Evolutionary conservation across 2,113 vertebrate species (phyloP).

Genomic region (Xiphophorus hellerii): DNA sequence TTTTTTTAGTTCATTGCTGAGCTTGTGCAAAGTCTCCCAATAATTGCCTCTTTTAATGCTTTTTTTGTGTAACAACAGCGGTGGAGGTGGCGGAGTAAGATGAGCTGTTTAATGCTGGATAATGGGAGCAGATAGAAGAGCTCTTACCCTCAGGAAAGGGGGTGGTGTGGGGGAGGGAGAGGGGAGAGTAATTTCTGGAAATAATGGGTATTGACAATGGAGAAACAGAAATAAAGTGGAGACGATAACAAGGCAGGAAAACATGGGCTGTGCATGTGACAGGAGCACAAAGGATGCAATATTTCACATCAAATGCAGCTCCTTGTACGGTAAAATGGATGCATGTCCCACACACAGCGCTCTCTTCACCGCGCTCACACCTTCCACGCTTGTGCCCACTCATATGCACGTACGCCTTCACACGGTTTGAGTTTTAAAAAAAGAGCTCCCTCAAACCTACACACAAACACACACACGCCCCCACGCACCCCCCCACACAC

Average conservation of each 20-base stretch:
- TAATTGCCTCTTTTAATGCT: conserved; percentile 42
- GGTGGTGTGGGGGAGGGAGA: conserved; percentile 17
- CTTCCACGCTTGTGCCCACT: conserved; percentile 63
- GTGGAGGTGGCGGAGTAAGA: conserved; percentile 47
- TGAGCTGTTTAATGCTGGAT: conserved; percentile 27
- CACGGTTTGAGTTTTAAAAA: conserved; percentile 18
- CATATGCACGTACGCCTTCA: conserved; percentile 50
- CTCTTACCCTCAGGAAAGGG: conserved; percentile 8
- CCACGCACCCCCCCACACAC: conserved; percentile 13
- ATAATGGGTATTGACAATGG: conserved; percentile 27
- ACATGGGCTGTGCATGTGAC: conserved; percentile 59
- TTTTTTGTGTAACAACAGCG: conserved; percentile 43
- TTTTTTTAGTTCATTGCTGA: conserved; percentile 19
- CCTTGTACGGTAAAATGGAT: conserved; percentile 22
- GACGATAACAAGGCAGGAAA: conserved; percentile 13
- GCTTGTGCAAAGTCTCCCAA: conserved; percentile 28
- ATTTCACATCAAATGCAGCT: conserved; percentile 10
- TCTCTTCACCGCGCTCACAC: conserved; percentile 60
- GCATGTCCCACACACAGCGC: conserved; percentile 57
- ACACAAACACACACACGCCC: background rate
- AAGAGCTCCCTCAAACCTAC: conserved; percentile 9
- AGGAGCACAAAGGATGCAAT: conserved; percentile 29
- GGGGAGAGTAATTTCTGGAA: conserved; percentile 39
- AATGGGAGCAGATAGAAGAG: conserved; percentile 45
- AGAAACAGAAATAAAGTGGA: conserved; percentile 6